Evolutionary conservation across 2,797 vertebrate genomes (phyloP), one percentile per base, ranked within the genome.

Genomic region (Muraenolepis orangiensis): DNA sequence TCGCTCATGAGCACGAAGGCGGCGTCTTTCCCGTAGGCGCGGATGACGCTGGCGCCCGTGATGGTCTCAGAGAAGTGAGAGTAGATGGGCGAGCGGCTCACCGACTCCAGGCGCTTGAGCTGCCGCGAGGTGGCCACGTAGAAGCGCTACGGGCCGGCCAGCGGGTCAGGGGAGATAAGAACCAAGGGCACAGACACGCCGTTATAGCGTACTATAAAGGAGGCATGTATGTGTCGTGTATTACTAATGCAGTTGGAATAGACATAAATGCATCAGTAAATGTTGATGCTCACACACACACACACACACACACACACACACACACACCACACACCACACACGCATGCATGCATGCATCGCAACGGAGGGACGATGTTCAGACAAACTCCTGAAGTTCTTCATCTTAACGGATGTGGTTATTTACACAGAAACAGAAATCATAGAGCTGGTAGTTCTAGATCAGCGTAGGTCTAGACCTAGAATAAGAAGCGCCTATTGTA

Each of bases 21-120:
- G 46, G 79, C 76, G 74, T 90, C 86, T 74, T 96, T 94, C 78
- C 92, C 82, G 0, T 96, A 99, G 68, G 98, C 98, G 85, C 98
- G 94, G 92, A 99, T 96, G 85, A 99, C 92, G 31, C 94, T 97
- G 72, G 92, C 85, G 75, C 98, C 98, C 0, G 96, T 95, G 78
- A 99, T 77, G 0, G 95, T 97, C 91, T 99, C 98, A 5, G 96
- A 98, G 92, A 99, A 99, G 89, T 99, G 96, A 29, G 98, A 98
- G 90, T 96, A 98, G 82, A 99, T 95, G 66, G 98, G 98, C 8
- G 98, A 99, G 77, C 98, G 94, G 91, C 95, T 99, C 87, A 98
- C 80, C 0, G 97, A 99, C 86, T 99, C 98, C 93, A 99, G 92
- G 0, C 97, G 94, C 90, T 98, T 99, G 79, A 99, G 93, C 87